These are phyloP conservation scores for Labrus mixtus DNA, from an alignment of 2,113 vertebrate genomes.

Conservation along the genomic window DNA sequence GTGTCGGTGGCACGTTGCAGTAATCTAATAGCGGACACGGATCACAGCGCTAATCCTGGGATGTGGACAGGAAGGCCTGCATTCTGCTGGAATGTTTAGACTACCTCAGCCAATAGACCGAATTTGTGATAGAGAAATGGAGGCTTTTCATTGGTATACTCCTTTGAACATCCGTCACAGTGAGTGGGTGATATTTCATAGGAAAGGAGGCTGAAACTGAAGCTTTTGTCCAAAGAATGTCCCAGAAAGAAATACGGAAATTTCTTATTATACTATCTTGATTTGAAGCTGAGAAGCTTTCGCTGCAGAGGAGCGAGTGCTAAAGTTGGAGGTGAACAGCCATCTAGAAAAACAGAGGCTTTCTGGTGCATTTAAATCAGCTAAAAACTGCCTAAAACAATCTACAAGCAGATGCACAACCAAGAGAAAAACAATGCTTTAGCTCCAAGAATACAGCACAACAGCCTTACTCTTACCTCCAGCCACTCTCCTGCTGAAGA, in stretches of 20 bases:
- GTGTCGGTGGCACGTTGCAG: constrained; percentile 54
- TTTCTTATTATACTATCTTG: constrained; percentile 27
- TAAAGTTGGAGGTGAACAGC: not conserved
- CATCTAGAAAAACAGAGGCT: not conserved
- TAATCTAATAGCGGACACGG: constrained; percentile 71
- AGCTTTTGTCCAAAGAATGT: constrained; percentile 10
- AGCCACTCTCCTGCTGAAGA: constrained; percentile 87
- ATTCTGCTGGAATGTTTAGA: constrained; percentile 81
- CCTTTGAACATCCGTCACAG: constrained; percentile 54
- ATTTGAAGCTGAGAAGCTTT: constrained; percentile 4
- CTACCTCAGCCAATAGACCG: constrained; percentile 59
- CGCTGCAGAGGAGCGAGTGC: not conserved
- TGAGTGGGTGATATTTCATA: constrained; percentile 35
- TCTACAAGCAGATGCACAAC: not conserved
- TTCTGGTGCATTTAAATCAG: not conserved
- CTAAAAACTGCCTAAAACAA: not conserved
- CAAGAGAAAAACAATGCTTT: too few relatives aligned
- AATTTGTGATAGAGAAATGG: constrained; percentile 40
- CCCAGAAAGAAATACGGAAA: constrained; percentile 10
- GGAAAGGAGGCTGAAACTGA: constrained; percentile 31
- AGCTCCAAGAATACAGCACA: not conserved
- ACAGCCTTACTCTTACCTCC: constrained; percentile 85
- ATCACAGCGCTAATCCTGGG: constrained; percentile 65
- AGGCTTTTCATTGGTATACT: constrained; percentile 50
- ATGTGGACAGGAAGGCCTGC: constrained; percentile 72